Evolutionary conservation across 2,113 vertebrate genomes (phyloP).

Genomic region (Axis porcinus): DNA sequence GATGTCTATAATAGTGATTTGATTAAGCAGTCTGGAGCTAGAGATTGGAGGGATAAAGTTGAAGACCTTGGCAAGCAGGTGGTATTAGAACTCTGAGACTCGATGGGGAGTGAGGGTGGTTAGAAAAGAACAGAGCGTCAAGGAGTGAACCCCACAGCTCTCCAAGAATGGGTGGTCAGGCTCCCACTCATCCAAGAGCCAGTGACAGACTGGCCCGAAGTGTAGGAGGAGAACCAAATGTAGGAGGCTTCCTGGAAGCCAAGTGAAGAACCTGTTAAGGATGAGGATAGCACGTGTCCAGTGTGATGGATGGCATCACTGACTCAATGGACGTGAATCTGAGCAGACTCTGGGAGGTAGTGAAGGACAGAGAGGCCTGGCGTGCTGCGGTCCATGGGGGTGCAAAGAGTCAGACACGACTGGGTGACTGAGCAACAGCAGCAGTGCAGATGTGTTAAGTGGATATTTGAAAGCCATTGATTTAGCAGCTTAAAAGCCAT

Average conservation of each 20-base stretch:
- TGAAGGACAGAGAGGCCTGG: background rate
- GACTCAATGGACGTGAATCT: background rate
- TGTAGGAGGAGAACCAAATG: background rate
- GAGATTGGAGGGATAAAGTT: too few species aligned
- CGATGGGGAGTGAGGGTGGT: background rate
- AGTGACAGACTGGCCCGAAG: background rate
- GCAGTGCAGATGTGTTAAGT: background rate
- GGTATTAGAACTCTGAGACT: background rate
- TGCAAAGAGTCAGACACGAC: background rate
- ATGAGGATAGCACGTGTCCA: rapidly evolving
- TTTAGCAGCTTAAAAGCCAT: background rate
- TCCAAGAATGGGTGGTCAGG: too few species aligned
- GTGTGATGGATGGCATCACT: background rate
- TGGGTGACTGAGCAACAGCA: background rate
- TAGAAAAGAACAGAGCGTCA: background rate
- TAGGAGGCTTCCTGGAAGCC: background rate
- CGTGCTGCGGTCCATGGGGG: background rate
- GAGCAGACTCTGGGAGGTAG: background rate
- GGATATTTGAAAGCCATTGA: background rate
- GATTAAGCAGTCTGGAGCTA: background rate
- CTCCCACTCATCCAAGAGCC: background rate
- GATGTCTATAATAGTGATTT: background rate
- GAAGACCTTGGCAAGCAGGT: background rate
- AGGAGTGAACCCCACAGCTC: background rate
- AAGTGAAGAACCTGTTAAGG: background rate